Evolutionary conservation across 2,888 invertebrate genomes (phyloP).

Genomic region (Melikaiella ostensackeni): DNA sequence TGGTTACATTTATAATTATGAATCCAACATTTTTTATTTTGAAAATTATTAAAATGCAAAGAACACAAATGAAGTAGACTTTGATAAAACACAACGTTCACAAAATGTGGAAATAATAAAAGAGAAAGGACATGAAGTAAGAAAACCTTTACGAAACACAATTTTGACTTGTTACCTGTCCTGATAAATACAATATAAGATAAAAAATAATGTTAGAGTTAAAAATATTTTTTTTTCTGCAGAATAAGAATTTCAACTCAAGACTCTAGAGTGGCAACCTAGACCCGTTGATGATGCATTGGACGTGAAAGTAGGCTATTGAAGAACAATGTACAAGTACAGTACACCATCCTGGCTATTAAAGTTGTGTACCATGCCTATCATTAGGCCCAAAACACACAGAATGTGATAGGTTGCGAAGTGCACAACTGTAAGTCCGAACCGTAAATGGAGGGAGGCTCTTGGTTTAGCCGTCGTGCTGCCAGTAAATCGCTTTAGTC

Average conservation of each 20-base stretch:
- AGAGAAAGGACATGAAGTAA: too few relatives aligned
- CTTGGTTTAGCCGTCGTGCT: slow-evolving; percentile 43
- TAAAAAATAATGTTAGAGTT: not conserved
- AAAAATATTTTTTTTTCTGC: not conserved
- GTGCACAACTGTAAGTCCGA: slow-evolving; percentile 22
- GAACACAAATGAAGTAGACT: too few relatives aligned
- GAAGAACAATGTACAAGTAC: slow-evolving; percentile 25
- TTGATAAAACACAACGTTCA: too few relatives aligned
- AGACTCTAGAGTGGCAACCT: slow-evolving; percentile 2
- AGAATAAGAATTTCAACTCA: not conserved
- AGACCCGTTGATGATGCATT: slow-evolving; percentile 25
- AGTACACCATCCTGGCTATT: slow-evolving; percentile 16
- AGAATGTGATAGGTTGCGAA: slow-evolving; percentile 22
- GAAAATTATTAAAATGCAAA: too few relatives aligned
- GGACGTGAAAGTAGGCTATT: slow-evolving; percentile 34
- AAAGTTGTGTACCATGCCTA: slow-evolving; percentile 15
- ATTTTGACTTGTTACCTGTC: too few relatives aligned
- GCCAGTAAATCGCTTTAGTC: slow-evolving; percentile 32
- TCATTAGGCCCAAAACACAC: slow-evolving; percentile 24
- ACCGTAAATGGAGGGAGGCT: slow-evolving; percentile 50
- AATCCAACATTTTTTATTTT: too few relatives aligned
- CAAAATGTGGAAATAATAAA: too few relatives aligned
- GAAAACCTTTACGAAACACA: too few relatives aligned
- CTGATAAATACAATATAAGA: not conserved
- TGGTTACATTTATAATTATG: too few relatives aligned